Evolutionary conservation across 2,797 vertebrate genomes (phyloP), one percentile per base, ranked within the genome.

Genomic region (Alectoris magna): DNA sequence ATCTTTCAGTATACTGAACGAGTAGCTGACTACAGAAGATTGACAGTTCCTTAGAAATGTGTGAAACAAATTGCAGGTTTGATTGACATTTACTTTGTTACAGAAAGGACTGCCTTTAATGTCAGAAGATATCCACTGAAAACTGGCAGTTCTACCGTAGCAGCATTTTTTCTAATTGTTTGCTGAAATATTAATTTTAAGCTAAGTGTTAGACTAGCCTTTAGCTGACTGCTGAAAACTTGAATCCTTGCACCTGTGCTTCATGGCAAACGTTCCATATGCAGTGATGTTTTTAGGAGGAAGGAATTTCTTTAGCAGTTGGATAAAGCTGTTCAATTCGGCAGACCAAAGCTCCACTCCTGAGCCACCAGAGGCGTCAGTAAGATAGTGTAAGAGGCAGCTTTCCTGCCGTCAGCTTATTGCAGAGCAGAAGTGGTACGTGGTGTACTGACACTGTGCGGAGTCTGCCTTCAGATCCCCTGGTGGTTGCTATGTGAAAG

Each of bases 401-500:
- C 74, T 48, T 48, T 75, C 46, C 66, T 67, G 53, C 2, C 0
- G 66, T 74, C 62, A 22, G 82, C 39, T 62, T 31, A 5, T 60
- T 70, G 81, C 81, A 74, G 77, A 79, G 55, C 64, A 62, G 48
- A 21, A 36, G 21, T 70, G 77, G 84, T 82, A 77, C 9, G 0
- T 2, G 1, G 38, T 5, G n/a, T 89, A 17, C 86, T 84, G 91
- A 62, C 41, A 18, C 56, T 59, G 38, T 1, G n/a, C 34, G n/a
- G 68, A 76, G 75, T 5, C 86, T 79, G 88, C 34, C 79, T 92
- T 91, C 66, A 55, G 34, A 91, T 85, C 49, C 38, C 38, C 26
- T 82, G 5, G 21, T 90, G 90, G 85, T n/a, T 88, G 71, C 72
- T 82, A 8, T 49, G 60, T 90, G 64, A 60, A 94, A 79, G 81